Conservation (phyloP, 2,113 vertebrate species). For the Tachysurus fulvidraco region DNA sequence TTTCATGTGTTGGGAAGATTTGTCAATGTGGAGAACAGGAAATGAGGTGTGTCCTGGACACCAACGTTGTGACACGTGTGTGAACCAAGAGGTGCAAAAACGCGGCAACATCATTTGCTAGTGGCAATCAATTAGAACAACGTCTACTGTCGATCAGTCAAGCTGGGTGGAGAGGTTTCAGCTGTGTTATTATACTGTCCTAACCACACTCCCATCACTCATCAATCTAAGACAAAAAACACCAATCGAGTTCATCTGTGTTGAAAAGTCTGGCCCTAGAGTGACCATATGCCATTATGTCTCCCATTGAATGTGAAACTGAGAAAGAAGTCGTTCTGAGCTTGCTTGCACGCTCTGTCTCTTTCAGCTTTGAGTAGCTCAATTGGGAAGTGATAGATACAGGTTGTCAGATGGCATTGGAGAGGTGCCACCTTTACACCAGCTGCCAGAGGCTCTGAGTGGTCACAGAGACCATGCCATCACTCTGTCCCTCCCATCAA, state of each 20-base stretch:
- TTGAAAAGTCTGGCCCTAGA: constrained; percentile 26
- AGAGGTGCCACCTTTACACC: constrained; percentile 75
- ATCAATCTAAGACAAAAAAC: constrained; percentile 39
- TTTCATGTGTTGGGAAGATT: constrained; percentile 15
- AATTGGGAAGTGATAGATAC: constrained; percentile 84
- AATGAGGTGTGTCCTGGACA: constrained; percentile 43
- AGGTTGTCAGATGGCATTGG: constrained; percentile 79
- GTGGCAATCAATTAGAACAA: constrained; percentile 52
- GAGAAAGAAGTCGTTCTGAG: neutral
- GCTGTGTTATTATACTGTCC: constrained; percentile 37
- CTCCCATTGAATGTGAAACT: neutral
- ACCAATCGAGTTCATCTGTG: constrained; percentile 32
- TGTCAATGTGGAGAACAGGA: constrained; percentile 60
- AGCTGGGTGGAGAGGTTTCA: constrained; percentile 31
- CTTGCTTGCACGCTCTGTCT: constrained; percentile 49
- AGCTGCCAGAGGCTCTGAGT: constrained; percentile 71
- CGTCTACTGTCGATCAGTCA: constrained; percentile 49
- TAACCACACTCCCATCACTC: constrained; percentile 40
- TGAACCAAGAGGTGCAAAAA: constrained; percentile 16
- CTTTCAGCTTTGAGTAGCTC: constrained; percentile 70
- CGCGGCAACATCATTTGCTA: constrained; percentile 41
- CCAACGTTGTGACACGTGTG: constrained; percentile 35
- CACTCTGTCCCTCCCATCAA: constrained; percentile 8
- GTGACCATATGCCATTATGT: constrained; percentile 18
- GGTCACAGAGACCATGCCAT: constrained; percentile 53